Base-by-base conservation (phyloP, 1,140 invertebrate genomes). In the Eufriesea mexicana region DNA sequence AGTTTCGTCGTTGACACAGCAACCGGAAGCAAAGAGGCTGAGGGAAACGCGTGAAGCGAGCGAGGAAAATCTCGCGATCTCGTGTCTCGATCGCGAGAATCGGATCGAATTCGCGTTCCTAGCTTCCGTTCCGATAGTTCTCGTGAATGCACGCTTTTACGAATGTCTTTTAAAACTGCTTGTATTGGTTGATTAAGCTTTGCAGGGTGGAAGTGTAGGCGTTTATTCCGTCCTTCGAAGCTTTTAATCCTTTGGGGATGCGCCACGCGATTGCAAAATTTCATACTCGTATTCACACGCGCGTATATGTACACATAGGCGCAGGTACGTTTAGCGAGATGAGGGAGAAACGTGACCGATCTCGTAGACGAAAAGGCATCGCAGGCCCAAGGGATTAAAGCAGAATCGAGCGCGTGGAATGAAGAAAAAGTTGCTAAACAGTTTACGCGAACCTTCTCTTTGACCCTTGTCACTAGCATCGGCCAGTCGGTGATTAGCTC, bases 401-500 rank as follows among this genome's bases (percentile, higher is more conserved):
- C 61, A 74, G 80, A 86, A 72, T 83, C 64, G 68, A 84, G 71
- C 79, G 79, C 49, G 20, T 74, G 64, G 79, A 86, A 83, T 73
- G 73, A 82, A 80, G 84, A 81, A 76, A 77, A 66, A 16, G 59
- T 85, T 87, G 75, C 61, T 78, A 83, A 87, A 83, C 77, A 86
- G 28, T 84, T 82, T 81, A 85, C 94, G 93, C 95, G 95, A 95
- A 96, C 95, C 95, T 96, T 95, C 92, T 94, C 92, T 94, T 95
- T 95, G 89, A 94, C 94, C 93, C 94, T 92, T 91, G 95, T 94
- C 92, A 95, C 93, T 93, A 96, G 95, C 89, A 88, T 94, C 89
- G 95, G 96, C 95, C 95, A 96, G 95, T 96, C 95, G 88, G 94
- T 94, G 93, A 96, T 95, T 92, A 96, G 91, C 94, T 96, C 95